Conservation (phyloP, 2,113 vertebrate genomes). For the Grammomys surdaster region DNA sequence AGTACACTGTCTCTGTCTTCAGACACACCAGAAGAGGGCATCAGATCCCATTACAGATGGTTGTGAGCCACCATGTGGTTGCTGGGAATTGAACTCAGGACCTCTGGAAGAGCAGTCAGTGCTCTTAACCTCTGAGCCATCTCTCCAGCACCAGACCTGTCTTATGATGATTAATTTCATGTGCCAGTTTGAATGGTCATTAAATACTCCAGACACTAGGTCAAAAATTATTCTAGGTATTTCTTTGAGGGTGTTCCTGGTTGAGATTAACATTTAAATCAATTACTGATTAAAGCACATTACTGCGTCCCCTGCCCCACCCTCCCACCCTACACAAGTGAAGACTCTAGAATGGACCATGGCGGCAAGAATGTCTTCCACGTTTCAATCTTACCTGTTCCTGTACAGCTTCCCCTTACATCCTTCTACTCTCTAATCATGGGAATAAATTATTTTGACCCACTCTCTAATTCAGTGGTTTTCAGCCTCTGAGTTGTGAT, state of each 20-base stretch:
- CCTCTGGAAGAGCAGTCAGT: too few species aligned
- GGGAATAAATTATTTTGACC: background rate
- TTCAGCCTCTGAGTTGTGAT: background rate
- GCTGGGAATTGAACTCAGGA: too few species aligned
- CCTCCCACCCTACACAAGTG: background rate
- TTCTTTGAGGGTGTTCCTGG: background rate
- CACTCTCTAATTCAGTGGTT: background rate
- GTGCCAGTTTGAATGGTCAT: background rate
- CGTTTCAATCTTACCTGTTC: conserved; percentile 14
- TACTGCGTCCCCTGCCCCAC: too few species aligned
- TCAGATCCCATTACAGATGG: too few species aligned
- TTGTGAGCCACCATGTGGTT: too few species aligned
- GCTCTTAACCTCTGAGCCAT: too few species aligned
- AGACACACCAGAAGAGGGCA: too few species aligned
- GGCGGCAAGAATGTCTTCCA: background rate
- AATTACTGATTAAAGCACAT: background rate
- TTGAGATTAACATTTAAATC: background rate
- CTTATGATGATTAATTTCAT: background rate
- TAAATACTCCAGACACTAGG: background rate
- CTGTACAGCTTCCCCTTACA: background rate
- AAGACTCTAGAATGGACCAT: background rate
- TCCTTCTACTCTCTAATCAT: background rate
- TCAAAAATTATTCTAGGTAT: background rate
- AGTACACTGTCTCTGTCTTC: too few species aligned
- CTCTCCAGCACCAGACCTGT: background rate